phyloP scores from a whole-genome alignment of 1,140 invertebrate genomes.

The Heliconius melpomene region DNA sequence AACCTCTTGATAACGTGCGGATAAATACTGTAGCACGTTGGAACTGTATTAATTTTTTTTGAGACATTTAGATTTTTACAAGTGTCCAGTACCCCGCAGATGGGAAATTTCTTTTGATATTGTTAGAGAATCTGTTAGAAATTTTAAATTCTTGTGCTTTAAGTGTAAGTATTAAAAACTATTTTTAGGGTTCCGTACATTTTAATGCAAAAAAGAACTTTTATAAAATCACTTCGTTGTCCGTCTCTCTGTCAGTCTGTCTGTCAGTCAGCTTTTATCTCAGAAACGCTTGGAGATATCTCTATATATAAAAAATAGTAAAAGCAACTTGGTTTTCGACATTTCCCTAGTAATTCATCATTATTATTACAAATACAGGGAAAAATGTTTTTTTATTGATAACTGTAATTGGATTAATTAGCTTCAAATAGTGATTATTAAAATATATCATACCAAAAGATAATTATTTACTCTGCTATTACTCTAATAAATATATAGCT shows the following conservation, averaged over 20 bases:
- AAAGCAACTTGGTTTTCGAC: background rate
- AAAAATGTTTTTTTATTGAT: background rate
- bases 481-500: too few relatives aligned
- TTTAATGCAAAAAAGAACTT: too few relatives aligned
- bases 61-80: background rate
- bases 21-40: background rate
- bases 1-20: background rate
- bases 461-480: too few relatives aligned
- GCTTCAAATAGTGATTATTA: background rate
- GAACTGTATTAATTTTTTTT: background rate
- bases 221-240: too few relatives aligned
- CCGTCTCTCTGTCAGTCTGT: too few relatives aligned
- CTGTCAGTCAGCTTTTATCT: too few relatives aligned
- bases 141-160: background rate
- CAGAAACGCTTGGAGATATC: too few relatives aligned
- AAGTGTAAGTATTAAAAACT: too few relatives aligned
- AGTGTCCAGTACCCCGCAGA: background rate
- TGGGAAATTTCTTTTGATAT: slow-evolving; percentile 1
- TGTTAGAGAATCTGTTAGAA: background rate
- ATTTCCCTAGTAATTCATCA: background rate
- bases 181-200: too few relatives aligned
- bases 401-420: background rate
- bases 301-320: background rate
- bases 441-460: too few relatives aligned
- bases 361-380: background rate